A percentile compares a stretch with the other conserved stretches of the same genome.
phyloP scores from a whole-genome alignment of 2,797 vertebrate species.

The Xenentodon cancila region DNA sequence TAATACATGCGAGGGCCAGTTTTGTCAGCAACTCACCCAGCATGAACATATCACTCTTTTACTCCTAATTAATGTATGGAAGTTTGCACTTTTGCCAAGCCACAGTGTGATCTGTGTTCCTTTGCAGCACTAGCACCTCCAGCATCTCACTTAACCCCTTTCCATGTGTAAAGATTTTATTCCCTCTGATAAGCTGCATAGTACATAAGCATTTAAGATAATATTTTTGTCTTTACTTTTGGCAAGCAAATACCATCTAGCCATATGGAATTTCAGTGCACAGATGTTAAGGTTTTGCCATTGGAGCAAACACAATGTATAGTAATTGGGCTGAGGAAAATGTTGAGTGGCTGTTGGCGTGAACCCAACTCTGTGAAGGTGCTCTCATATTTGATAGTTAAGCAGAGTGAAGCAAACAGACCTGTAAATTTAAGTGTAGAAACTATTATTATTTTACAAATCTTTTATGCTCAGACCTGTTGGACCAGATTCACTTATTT shows the following conservation, averaged over 20 bases:
- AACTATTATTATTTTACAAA: slow-evolving; percentile 1
- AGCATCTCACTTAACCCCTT: slow-evolving; percentile 10
- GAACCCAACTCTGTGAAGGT: slow-evolving; percentile 1
- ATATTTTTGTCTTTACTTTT: slow-evolving; percentile 22
- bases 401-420: background rate
- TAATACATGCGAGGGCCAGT: slow-evolving; percentile 6
- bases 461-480: slow-evolving; percentile 3
- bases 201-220: background rate
- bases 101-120: slow-evolving; percentile 12
- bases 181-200: slow-evolving; percentile 6
- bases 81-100: slow-evolving; percentile 1
- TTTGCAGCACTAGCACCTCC: slow-evolving; percentile 14
- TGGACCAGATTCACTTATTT: slow-evolving; percentile 1
- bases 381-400: slow-evolving; percentile 6
- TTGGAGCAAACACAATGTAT: slow-evolving; percentile 1
- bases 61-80: slow-evolving; percentile 19
- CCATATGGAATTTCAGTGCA: background rate
- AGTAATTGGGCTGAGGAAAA: background rate
- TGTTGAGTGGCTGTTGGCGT: background rate
- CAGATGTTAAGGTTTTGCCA: background rate
- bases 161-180: slow-evolving; percentile 12
- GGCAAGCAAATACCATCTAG: background rate
- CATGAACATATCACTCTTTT: slow-evolving; percentile 19
- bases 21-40: slow-evolving; percentile 6
- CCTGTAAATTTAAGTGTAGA: slow-evolving; percentile 1